A percentile compares a stretch with the other conserved stretches of the same genome.
These are phyloP conservation scores for Tricholaema leucomelas DNA, from an alignment of 2,113 vertebrate genomes.

Conservation along the genomic window DNA sequence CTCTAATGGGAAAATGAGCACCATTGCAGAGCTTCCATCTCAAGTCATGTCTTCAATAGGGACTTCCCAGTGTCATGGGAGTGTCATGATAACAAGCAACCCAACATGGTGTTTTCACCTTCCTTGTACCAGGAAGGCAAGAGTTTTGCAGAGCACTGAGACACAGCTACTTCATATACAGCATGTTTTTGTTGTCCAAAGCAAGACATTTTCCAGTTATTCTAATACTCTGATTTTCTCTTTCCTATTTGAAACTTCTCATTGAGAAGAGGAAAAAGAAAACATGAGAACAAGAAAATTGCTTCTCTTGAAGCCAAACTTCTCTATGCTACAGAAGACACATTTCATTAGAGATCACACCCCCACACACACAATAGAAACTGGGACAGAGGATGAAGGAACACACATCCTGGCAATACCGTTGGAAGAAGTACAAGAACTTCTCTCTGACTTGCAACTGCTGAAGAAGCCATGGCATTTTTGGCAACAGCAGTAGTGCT, in stretches of 20 bases:
- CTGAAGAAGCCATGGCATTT: conserved; percentile 9
- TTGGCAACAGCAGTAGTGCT: not conserved
- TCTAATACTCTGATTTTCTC: not conserved
- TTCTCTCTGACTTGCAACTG: not conserved
- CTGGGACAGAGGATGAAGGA: not conserved
- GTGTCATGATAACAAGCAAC: not conserved
- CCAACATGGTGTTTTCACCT: not conserved
- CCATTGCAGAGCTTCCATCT: not conserved
- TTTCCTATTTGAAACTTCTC: not conserved
- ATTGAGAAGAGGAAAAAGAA: not conserved
- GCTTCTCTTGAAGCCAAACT: not conserved
- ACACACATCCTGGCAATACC: not conserved
- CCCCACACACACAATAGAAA: not conserved
- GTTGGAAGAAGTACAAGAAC: conserved; percentile 13
- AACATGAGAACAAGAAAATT: not conserved
- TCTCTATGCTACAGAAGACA: not conserved
- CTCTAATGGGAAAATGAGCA: not conserved
- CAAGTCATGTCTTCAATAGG: not conserved
- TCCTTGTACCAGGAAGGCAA: not conserved
- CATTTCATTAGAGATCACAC: not conserved
- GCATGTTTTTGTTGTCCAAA: not conserved
- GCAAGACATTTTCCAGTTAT: not conserved
- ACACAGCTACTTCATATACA: not conserved
- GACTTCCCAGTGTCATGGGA: not conserved
- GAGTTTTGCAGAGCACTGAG: not conserved